A percentile compares a stretch with the other conserved stretches of the same genome.
phyloP scores from a whole-genome alignment of 2,888 invertebrate species.

The Clivina fossor region DNA sequence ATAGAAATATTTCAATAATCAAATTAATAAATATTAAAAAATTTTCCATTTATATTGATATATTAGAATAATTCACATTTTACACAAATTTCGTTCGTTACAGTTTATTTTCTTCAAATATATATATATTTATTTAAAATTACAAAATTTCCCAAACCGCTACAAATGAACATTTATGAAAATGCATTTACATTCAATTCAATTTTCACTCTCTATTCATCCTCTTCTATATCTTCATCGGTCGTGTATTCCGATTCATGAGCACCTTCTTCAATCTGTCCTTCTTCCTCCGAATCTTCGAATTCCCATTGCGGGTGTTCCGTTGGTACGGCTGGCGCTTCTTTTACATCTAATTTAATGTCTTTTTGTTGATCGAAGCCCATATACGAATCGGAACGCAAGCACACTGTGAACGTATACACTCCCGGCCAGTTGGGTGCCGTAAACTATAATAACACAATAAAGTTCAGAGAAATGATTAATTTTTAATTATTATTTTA shows the following conservation, averaged over 20 bases:
- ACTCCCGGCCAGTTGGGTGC: conserved; percentile 93
- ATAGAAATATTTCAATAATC: background rate
- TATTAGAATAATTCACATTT: conserved; percentile 14
- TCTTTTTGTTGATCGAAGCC: conserved; percentile 95
- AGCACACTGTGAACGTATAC: conserved; percentile 89
- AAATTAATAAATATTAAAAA: too few relatives aligned
- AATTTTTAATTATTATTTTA: too few relatives aligned
- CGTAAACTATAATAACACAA: conserved; percentile 72
- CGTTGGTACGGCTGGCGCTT: conserved; percentile 86
- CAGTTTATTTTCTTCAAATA: conserved; percentile 19
- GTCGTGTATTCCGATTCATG: conserved; percentile 70
- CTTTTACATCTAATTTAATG: conserved; percentile 96
- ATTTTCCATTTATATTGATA: too few relatives aligned
- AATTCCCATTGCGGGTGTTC: conserved; percentile 99
- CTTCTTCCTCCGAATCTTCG: conserved; percentile 83
- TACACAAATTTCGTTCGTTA: conserved; percentile 21
- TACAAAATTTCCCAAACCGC: conserved; percentile 33
- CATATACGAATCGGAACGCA: conserved; percentile 95
- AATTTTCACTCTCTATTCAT: conserved; percentile 43
- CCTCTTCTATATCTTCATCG: conserved; percentile 66
- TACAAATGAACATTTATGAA: conserved; percentile 13
- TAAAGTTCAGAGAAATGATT: too few relatives aligned
- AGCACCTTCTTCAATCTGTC: conserved; percentile 61
- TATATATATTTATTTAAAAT: conserved; percentile 9
- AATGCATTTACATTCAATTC: background rate